Evolutionary conservation across 2,888 invertebrate species (phyloP).

Genomic region (Physocephala rufipes): DNA sequence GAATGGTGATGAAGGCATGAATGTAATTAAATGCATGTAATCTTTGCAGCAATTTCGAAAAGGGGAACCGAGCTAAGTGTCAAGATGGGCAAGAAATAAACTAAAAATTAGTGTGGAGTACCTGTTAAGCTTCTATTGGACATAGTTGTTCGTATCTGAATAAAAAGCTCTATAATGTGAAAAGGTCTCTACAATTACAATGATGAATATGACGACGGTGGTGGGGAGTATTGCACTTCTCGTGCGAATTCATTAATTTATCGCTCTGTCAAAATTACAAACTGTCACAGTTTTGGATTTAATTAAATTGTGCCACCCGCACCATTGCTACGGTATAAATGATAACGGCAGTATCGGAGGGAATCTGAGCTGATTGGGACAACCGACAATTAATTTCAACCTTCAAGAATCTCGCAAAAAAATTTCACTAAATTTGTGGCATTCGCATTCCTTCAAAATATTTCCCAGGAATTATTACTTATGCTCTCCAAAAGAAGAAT

Average conservation of each 20-base stretch:
- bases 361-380: no score
- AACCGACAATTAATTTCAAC: no score
- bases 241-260: constrained; percentile 57
- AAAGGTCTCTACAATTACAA: background rate
- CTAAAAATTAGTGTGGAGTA: background rate
- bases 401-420: background rate
- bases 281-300: constrained; percentile 59
- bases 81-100: background rate
- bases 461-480: no score
- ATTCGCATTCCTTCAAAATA: no score
- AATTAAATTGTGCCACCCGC: constrained; percentile 53
- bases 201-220: background rate
- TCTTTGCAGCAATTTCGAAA: background rate
- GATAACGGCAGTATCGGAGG: no score
- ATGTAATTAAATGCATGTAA: no score
- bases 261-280: constrained; percentile 58
- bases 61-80: background rate
- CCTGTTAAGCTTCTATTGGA: background rate
- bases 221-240: background rate
- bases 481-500: no score
- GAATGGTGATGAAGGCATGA: no score
- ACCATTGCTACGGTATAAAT: background rate
- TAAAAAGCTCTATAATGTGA: background rate
- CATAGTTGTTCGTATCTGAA: constrained; percentile 21
- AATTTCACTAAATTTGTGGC: background rate